Evolutionary conservation across 2,888 invertebrate genomes (phyloP), one percentile per base, ranked within the genome.

Genomic region (Phortica okadai): DNA sequence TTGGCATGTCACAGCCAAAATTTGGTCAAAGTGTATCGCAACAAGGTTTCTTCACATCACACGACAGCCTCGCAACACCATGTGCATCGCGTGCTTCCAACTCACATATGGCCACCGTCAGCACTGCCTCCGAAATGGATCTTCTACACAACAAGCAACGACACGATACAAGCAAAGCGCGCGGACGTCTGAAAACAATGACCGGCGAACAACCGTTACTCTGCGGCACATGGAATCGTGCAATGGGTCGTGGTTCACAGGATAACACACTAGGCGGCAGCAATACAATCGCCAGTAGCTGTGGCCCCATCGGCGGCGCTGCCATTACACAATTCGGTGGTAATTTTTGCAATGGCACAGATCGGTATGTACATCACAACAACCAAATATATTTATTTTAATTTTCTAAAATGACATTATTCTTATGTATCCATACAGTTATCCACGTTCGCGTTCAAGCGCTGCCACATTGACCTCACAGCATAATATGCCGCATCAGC

Each of bases 1-100:
- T 96, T 93, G 95, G 95, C 88, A 94, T 95, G 93, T 92, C 93
- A 90, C 93, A 93, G 92, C 93, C 91, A 88, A 91, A 91, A 88
- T 91, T 92, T 84, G 92, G 91, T 79, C 92, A 92, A 83, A 91
- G 92, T 85, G 90, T 91, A 81, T 91, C 92, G 84, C 93, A 92
- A 89, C 94, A 94, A 93, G 93, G 94, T 89, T 94, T 94, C 92
- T 94, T 94, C 90, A 93, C 94, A 86, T 95, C 95, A 85, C 93
- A 95, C 86, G 95, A 96, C 90, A 96, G 96, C 88, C 93, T 95
- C 90, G 93, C 94, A 84, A 93, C 94, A 83, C 94, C 94, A 87
- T 94, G 94, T 91, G 93, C 94, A 80, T 94, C 94, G 91, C 93
- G 94, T 86, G 93, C 91, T 84, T 91, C 90, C 83, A 92, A 84